A percentile compares a stretch with the other conserved stretches of the same genome.
These are phyloP conservation scores for Conchocele bisecta DNA, from an alignment of 2,888 invertebrate species.

Conservation along the genomic window DNA sequence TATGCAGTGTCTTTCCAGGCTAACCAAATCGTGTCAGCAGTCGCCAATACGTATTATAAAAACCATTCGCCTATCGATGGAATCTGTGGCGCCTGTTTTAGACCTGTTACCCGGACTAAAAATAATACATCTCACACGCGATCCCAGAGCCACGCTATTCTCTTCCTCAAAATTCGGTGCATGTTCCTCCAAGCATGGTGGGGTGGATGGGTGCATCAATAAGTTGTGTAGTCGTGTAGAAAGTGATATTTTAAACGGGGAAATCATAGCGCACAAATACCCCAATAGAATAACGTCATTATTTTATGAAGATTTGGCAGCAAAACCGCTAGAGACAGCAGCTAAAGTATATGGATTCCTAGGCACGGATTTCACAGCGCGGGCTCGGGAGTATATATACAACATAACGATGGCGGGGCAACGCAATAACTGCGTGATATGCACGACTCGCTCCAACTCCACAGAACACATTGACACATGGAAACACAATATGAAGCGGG, in stretches of 20 bases:
- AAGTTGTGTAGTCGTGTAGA: slow-evolving; percentile 38
- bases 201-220: slow-evolving; percentile 10
- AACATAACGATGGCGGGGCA: slow-evolving; percentile 52
- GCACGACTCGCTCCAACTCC: slow-evolving; percentile 53
- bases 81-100: slow-evolving; percentile 28
- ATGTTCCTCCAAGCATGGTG: slow-evolving; percentile 11
- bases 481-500: slow-evolving; percentile 25
- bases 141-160: slow-evolving; percentile 48
- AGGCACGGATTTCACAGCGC: slow-evolving; percentile 40
- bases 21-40: slow-evolving; percentile 22
- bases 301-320: slow-evolving; percentile 52
- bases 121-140: slow-evolving; percentile 55
- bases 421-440: slow-evolving; percentile 33
- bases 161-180: slow-evolving; percentile 38
- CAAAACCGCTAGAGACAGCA: slow-evolving; percentile 40
- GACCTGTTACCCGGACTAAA: slow-evolving; percentile 42
- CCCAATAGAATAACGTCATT: slow-evolving; percentile 38
- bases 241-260: slow-evolving; percentile 42
- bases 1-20: slow-evolving; percentile 18
- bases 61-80: slow-evolving; percentile 41
- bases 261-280: slow-evolving; percentile 28
- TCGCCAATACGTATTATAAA: slow-evolving; percentile 54
- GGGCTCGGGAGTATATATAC: slow-evolving; percentile 32
- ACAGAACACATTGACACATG: slow-evolving; percentile 45
- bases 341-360: slow-evolving; percentile 47